phyloP scores from a whole-genome alignment of 2,113 vertebrate species.

The Paramisgurnus dabryanus region DNA sequence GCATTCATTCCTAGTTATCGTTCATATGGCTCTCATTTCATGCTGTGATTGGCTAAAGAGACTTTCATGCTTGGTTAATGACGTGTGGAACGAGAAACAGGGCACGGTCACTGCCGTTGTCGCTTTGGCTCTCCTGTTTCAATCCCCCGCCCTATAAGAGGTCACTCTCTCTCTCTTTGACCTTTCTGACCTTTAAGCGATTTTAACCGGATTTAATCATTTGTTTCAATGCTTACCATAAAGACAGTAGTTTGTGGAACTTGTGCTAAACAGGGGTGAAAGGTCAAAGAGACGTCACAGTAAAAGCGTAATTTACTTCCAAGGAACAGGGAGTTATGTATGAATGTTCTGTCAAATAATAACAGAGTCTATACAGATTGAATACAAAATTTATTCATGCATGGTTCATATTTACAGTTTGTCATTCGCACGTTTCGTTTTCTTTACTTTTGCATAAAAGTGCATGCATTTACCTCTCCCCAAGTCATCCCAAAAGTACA shows the following conservation, averaged over 20 bases:
- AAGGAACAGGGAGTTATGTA: conserved; percentile 63
- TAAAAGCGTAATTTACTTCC: conserved; percentile 46
- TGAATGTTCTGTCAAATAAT: conserved; percentile 74
- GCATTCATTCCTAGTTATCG: conserved; percentile 41
- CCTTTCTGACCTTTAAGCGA: conserved; percentile 41
- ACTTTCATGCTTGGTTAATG: conserved; percentile 44
- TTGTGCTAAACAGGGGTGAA: conserved; percentile 41
- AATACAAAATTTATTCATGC: conserved; percentile 99
- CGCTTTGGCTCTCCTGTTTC: conserved; percentile 33
- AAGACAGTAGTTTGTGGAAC: background rate
- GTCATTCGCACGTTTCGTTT: conserved; percentile 69
- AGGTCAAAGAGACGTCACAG: conserved; percentile 54
- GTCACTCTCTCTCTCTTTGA: conserved; percentile 48
- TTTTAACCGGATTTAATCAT: background rate
- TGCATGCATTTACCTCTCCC: conserved; percentile 95
- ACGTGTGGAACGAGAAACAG: conserved; percentile 48
- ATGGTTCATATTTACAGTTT: conserved; percentile 82
- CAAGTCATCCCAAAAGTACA: conserved; percentile 84
- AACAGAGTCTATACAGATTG: conserved; percentile 76
- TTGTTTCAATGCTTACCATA: background rate
- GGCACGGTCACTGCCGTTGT: conserved; percentile 28
- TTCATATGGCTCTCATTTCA: background rate
- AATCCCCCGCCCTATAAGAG: background rate
- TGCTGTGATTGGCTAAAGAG: conserved; percentile 27
- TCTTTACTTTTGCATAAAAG: conserved; percentile 89